Base-by-base conservation (phyloP, 2,888 invertebrate species). In the Hofmannophila pseudospretella region DNA sequence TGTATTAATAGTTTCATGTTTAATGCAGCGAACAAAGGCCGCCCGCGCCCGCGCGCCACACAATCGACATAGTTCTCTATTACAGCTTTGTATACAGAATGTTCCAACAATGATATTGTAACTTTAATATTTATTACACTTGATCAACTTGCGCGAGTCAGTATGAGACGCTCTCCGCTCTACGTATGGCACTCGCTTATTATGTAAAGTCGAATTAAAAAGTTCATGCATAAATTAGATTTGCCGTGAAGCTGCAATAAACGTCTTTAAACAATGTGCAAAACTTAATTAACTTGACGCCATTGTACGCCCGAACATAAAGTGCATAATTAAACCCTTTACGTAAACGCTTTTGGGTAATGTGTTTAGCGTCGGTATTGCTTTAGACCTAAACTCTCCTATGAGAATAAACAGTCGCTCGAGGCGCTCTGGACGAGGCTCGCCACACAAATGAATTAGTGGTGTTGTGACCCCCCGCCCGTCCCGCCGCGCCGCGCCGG, bases 81-180 rank as follows among this genome's bases (percentile, higher is more conserved):
- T 72, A 67, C 69, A 70, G 76, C 67, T 68, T 67, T 55, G 63
- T 60, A 54, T 54, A 67, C 64, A 56, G 65, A 62, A 62, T 69
- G 68, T 67, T 73, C 68, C 67, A 77, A 82, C 82, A 84, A 85
- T 79, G 79, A 79, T 79, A 78, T 73, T 73, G 76, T 75, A 75
- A 74, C 74, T 82, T 81, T 79, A 85, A 85, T 82, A 85, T 85
- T 84, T 82, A 85, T 85, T 75, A 75, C 76, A 77, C 74, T 80
- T 77, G 72, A 84, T 79, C 77, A 77, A 79, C 73, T 72, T 55
- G 38, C 54, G 62, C 67, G 58, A 68, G 60, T 70, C 62, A 61
- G 59, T 49, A 7, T 22, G 7, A 22, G 54, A 56, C 52, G 50
- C 48, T 46, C 47, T 49, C 54, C 30, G 13, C 41, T 42, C 45